phyloP scores from a whole-genome alignment of 2,113 vertebrate genomes.

The Xiphorhynchus elegans region DNA sequence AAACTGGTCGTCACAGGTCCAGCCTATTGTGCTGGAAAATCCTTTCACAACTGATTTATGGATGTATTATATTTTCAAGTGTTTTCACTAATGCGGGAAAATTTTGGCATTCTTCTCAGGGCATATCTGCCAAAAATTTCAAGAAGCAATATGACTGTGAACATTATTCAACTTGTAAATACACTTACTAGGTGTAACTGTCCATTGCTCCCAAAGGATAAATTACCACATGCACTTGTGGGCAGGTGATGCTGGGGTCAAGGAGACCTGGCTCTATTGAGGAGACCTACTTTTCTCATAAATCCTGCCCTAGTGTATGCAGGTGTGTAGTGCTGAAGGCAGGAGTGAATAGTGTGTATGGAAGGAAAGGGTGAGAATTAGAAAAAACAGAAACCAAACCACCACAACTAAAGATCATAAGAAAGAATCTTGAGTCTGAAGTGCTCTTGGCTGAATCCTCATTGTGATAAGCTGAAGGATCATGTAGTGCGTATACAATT shows the following conservation, averaged over 20 bases:
- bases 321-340: neutral
- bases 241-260: neutral
- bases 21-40: neutral
- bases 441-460: neutral
- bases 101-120: neutral
- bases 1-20: neutral
- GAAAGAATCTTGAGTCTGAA: neutral
- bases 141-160: neutral
- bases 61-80: neutral
- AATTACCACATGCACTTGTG: neutral
- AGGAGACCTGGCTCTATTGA: neutral
- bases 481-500: neutral
- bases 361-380: neutral
- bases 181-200: neutral
- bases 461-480: neutral
- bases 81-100: neutral
- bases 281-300: neutral
- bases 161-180: neutral
- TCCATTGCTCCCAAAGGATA: neutral
- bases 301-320: neutral
- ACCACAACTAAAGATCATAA: neutral
- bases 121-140: neutral
- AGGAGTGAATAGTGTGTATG: neutral
- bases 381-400: neutral
- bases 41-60: neutral